A percentile compares a stretch with the other conserved stretches of the same genome.
These are phyloP conservation scores for Byasa hedistus DNA, from an alignment of 2,888 invertebrate genomes.

Conservation along the genomic window DNA sequence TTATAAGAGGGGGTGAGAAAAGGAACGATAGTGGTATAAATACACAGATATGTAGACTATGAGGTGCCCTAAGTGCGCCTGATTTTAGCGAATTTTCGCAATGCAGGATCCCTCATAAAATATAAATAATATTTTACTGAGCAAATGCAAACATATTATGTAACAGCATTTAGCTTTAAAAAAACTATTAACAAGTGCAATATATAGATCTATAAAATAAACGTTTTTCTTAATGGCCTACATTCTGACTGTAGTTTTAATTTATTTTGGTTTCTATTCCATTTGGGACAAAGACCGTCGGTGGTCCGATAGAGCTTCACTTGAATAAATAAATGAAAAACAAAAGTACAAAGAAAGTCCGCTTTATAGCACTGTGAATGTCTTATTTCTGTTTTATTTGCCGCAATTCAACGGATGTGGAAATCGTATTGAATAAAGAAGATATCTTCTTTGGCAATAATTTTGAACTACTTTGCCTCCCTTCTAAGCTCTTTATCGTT, in stretches of 20 bases:
- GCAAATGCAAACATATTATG: not conserved
- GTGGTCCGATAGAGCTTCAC: conserved; percentile 25
- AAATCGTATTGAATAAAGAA: conserved; percentile 78
- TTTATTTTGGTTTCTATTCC: not conserved
- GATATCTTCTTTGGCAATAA: conserved; percentile 45
- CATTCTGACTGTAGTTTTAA: not conserved
- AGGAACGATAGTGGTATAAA: too few relatives aligned
- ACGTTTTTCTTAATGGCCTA: conserved; percentile 4
- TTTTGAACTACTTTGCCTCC: not conserved
- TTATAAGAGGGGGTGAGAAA: too few relatives aligned
- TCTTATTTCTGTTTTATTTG: conserved; percentile 51
- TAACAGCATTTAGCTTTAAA: not conserved
- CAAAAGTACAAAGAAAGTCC: conserved; percentile 17
- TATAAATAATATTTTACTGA: not conserved
- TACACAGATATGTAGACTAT: too few relatives aligned
- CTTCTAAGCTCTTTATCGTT: not conserved
- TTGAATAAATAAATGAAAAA: conserved; percentile 26
- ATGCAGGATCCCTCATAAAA: too few relatives aligned
- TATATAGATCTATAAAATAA: conserved; percentile 5
- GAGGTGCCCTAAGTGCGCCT: too few relatives aligned
- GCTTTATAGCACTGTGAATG: conserved; percentile 12
- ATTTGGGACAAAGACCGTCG: conserved; percentile 26
- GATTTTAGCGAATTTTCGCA: too few relatives aligned
- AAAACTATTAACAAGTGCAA: not conserved
- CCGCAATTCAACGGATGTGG: conserved; percentile 85